Percentiles rank a stretch among this genome's conserved stretches.
phyloP scores from a whole-genome alignment of 2,113 vertebrate species.

The Sarotherodon lohbergeri region DNA sequence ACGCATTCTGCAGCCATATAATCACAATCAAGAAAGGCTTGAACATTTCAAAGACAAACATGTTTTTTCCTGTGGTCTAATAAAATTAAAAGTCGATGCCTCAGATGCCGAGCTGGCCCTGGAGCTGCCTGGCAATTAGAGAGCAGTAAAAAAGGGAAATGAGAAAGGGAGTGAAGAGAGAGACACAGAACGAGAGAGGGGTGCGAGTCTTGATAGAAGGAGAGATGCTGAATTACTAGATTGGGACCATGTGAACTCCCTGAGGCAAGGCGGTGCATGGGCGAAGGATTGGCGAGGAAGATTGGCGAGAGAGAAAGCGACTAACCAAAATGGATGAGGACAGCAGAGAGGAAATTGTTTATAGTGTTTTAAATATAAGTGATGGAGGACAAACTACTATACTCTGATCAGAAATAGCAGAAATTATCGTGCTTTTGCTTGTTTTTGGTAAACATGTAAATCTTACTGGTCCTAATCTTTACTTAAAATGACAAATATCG shows the following conservation, averaged over 20 bases:
- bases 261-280: conserved; percentile 16
- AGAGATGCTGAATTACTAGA: conserved; percentile 80
- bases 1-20: conserved; percentile 50
- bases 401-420: neutral
- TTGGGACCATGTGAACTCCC: conserved; percentile 85
- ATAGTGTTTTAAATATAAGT: neutral
- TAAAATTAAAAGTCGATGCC: conserved; percentile 76
- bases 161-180: conserved; percentile 36
- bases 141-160: conserved; percentile 74
- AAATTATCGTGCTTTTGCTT: rapidly evolving
- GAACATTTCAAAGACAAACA: conserved; percentile 81
- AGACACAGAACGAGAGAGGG: neutral
- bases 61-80: conserved; percentile 83
- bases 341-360: neutral
- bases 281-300: conserved; percentile 27
- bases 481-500: neutral
- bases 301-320: neutral
- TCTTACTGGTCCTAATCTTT: neutral
- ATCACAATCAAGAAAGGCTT: conserved; percentile 71
- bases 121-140: conserved; percentile 74
- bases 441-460: neutral
- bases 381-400: neutral
- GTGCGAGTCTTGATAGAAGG: conserved; percentile 9
- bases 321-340: neutral
- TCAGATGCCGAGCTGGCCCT: conserved; percentile 64